These are phyloP conservation scores for Drosophila punjabiensis DNA, from an alignment of 1,140 invertebrate species.

Conservation along the genomic window DNA sequence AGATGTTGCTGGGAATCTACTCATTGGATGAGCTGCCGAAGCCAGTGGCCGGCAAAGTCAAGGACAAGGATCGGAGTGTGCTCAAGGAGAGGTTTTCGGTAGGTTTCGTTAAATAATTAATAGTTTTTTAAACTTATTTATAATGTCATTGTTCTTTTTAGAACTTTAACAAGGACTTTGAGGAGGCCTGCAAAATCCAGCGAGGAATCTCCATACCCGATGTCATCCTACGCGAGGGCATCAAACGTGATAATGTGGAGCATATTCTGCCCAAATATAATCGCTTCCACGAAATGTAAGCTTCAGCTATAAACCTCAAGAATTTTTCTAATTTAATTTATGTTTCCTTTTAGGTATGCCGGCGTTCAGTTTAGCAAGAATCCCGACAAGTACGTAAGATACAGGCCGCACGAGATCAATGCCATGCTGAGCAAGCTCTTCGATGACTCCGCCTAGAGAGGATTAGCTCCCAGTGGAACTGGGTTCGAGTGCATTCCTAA, in stretches of 20 bases:
- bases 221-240: conserved; percentile 91
- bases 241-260: conserved; percentile 95
- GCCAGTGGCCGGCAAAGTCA: conserved; percentile 89
- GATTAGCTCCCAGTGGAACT: not conserved
- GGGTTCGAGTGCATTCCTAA: conserved; percentile 48
- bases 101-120: not conserved
- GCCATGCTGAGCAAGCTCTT: conserved; percentile 93
- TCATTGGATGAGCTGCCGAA: conserved; percentile 89
- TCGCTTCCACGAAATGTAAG: conserved; percentile 91
- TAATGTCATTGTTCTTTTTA: conserved; percentile 75
- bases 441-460: conserved; percentile 88
- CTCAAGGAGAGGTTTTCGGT: conserved; percentile 98
- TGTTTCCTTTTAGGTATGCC: conserved; percentile 87
- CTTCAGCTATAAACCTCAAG: not conserved
- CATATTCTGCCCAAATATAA: conserved; percentile 94
- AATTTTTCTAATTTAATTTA: conserved; percentile 16
- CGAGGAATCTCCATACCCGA: conserved; percentile 97
- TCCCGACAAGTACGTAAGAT: conserved; percentile 97
- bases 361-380: conserved; percentile 95
- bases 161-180: conserved; percentile 98
- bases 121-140: not conserved
- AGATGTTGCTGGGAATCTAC: conserved; percentile 91
- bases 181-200: conserved; percentile 94
- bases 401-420: conserved; percentile 93
- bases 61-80: conserved; percentile 94